phyloP scores from a whole-genome alignment of 2,797 vertebrate species.

The Eulemur rubriventer region DNA sequence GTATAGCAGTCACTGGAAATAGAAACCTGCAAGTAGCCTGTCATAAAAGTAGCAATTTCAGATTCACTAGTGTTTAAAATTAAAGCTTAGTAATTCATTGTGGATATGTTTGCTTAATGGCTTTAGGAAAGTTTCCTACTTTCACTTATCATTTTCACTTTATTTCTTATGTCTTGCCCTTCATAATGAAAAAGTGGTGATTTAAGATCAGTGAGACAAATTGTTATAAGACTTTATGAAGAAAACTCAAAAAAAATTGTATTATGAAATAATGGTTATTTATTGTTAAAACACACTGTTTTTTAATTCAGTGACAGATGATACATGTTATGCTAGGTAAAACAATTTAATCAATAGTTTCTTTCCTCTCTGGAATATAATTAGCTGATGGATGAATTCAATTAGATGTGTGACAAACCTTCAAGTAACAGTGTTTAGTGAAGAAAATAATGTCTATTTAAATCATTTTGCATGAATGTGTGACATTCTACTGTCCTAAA shows the following conservation, averaged over 20 bases:
- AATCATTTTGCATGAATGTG: not conserved
- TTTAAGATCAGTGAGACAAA: not conserved
- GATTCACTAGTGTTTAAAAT: slow-evolving; percentile 63
- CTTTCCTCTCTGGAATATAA: not conserved
- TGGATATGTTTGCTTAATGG: slow-evolving; percentile 28
- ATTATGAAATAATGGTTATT: not conserved
- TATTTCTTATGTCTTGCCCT: not conserved
- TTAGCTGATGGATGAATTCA: not conserved
- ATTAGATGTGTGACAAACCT: not conserved
- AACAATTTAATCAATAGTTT: not conserved
- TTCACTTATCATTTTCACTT: slow-evolving; percentile 54
- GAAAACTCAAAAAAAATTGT: not conserved
- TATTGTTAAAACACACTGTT: not conserved
- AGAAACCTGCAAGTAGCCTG: slow-evolving; percentile 35
- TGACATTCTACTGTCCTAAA: not conserved
- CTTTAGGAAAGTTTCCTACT: slow-evolving; percentile 44
- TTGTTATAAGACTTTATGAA: not conserved
- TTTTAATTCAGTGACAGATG: not conserved
- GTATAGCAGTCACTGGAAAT: slow-evolving; percentile 62
- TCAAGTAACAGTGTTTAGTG: not conserved
- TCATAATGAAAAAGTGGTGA: not conserved
- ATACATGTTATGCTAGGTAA: not conserved
- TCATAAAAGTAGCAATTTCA: slow-evolving; percentile 61
- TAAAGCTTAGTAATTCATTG: slow-evolving; percentile 67
- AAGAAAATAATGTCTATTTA: not conserved